phyloP scores from a whole-genome alignment of 1,140 invertebrate species.

The Neotoxoptera formosana region DNA sequence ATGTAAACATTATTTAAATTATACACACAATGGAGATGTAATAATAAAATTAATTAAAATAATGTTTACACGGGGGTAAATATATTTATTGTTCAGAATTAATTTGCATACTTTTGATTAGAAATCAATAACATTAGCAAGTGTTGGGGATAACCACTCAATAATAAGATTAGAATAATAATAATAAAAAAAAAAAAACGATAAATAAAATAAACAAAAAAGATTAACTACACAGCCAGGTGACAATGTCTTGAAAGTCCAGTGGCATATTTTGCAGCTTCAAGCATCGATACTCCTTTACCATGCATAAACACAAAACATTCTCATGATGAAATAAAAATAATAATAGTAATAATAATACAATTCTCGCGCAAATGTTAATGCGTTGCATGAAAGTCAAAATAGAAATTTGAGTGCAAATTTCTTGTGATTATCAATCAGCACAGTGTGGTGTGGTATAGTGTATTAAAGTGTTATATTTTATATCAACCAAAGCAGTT shows the following conservation, averaged over 20 bases:
- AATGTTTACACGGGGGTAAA: neutral
- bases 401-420: slow-evolving; percentile 35
- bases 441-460: neutral
- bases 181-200: neutral
- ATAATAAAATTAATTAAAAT: neutral
- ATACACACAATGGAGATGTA: neutral
- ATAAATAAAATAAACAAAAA: slow-evolving; percentile 46
- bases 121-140: neutral
- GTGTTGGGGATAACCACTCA: neutral
- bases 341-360: slow-evolving; percentile 30
- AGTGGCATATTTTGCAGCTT: slow-evolving; percentile 56
- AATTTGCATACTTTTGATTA: slow-evolving; percentile 43
- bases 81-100: neutral
- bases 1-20: slow-evolving; percentile 23
- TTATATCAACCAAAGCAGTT: slow-evolving; percentile 31
- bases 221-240: slow-evolving; percentile 55
- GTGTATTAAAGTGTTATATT: slow-evolving; percentile 16
- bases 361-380: slow-evolving; percentile 7
- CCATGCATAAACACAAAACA: slow-evolving; percentile 58
- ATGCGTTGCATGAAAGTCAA: neutral
- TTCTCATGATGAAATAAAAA: slow-evolving; percentile 45
- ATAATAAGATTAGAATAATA: slow-evolving; percentile 11
- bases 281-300: slow-evolving; percentile 56
- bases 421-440: slow-evolving; percentile 43
- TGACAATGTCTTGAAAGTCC: slow-evolving; percentile 56